A percentile compares a stretch with the other conserved stretches of the same genome.
phyloP scores from a whole-genome alignment of 2,113 vertebrate species.

The Panthera uncia region DNA sequence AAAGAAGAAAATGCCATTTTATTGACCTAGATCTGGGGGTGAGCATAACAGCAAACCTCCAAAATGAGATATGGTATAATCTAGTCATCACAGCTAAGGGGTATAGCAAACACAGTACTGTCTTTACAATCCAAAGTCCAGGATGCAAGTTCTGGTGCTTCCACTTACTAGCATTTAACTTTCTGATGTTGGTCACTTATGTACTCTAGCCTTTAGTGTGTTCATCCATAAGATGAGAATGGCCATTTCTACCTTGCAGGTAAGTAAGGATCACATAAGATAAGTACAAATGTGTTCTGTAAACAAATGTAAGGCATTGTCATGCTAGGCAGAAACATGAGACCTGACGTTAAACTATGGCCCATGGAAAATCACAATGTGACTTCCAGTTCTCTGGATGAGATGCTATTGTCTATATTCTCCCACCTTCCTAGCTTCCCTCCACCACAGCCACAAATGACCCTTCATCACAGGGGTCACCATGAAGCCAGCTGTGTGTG shows the following conservation, averaged over 20 bases:
- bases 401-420: not conserved
- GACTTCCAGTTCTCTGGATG: not conserved
- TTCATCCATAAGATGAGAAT: conserved; percentile 12
- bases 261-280: not conserved
- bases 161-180: not conserved
- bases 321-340: not conserved
- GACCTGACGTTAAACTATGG: not conserved
- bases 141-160: not conserved
- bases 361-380: not conserved
- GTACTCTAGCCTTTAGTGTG: not conserved
- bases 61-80: not conserved
- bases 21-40: not conserved
- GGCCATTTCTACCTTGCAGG: not conserved
- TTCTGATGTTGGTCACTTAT: not conserved
- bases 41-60: not conserved
- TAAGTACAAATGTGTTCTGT: not conserved
- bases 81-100: not conserved
- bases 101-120: not conserved
- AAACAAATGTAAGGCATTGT: not conserved
- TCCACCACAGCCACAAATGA: not conserved
- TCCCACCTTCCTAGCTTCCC: not conserved
- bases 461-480: not conserved
- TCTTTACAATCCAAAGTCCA: not conserved
- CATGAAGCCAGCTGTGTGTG: not conserved
- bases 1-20: not conserved